Conservation (phyloP, 2,797 vertebrate species). For the Rhinoraja longicauda region DNA sequence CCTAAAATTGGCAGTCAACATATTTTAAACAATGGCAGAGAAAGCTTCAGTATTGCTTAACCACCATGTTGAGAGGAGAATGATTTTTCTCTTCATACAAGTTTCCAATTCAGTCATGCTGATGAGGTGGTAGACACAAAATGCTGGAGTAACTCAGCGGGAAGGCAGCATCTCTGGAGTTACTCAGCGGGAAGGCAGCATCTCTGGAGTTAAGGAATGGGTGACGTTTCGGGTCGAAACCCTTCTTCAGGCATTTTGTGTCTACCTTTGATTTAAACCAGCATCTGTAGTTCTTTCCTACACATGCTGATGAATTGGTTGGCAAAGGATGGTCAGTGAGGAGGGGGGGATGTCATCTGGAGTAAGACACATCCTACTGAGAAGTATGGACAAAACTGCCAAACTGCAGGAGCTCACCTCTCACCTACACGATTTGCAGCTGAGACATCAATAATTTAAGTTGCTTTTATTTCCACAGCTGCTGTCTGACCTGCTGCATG, state of each 20-base stretch:
- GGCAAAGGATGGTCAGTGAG: background rate
- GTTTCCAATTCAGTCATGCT: background rate
- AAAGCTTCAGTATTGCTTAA: background rate
- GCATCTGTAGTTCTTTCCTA: too few species aligned
- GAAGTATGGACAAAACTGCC: background rate
- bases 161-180: too few species aligned
- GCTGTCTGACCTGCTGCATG: too few species aligned
- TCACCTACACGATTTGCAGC: background rate
- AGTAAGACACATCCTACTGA: background rate
- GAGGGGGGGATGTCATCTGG: background rate
- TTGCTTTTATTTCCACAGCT: too few species aligned
- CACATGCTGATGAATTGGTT: background rate
- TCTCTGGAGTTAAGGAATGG: too few species aligned
- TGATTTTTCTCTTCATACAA: background rate
- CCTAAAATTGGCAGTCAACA: background rate
- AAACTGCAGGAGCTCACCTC: background rate
- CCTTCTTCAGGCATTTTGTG: too few species aligned
- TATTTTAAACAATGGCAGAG: background rate
- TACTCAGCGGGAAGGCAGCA: background rate
- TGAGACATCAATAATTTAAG: background rate
- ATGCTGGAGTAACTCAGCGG: background rate
- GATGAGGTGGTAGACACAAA: background rate
- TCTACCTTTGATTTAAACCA: too few species aligned
- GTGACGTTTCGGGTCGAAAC: too few species aligned
- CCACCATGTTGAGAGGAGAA: background rate